phyloP scores from a whole-genome alignment of 37 sponge, comb jelly and placozoan genomes.

The Halisarca cf. caerulea region DNA sequence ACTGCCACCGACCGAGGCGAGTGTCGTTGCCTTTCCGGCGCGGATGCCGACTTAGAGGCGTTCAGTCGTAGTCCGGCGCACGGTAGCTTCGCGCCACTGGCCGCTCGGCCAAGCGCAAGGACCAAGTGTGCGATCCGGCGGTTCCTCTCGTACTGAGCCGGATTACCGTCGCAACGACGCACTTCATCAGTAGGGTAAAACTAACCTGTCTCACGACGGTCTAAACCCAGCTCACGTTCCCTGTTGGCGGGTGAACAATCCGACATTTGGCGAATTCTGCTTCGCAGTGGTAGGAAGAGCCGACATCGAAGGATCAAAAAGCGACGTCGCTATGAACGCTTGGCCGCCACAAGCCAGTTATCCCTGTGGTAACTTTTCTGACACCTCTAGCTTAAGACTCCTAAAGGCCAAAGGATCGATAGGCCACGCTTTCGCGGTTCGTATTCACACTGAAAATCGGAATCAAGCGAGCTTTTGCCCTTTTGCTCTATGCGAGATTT shows the following conservation, averaged over 20 bases:
- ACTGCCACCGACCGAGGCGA: no score
- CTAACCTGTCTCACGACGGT: slow-evolving; percentile 94
- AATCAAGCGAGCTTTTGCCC: slow-evolving; percentile 83
- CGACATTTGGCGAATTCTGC: slow-evolving; percentile 87
- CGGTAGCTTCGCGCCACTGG: no score
- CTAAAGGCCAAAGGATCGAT: slow-evolving; percentile 78
- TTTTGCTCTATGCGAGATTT: slow-evolving; percentile 87
- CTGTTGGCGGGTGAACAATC: slow-evolving; percentile 91
- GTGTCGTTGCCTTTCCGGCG: no score
- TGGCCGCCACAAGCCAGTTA: slow-evolving; percentile 96
- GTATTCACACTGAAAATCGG: slow-evolving; percentile 70
- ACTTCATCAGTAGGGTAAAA: slow-evolving; percentile 62
- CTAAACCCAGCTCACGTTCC: slow-evolving; percentile 95
- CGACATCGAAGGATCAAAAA: slow-evolving; percentile 95
- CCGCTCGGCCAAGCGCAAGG: no score
- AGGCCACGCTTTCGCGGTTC: slow-evolving; percentile 90
- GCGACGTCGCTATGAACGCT: slow-evolving; percentile 95
- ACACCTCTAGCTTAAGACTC: slow-evolving; percentile 86
- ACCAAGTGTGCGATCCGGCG: no score
- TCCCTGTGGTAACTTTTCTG: slow-evolving; percentile 96
- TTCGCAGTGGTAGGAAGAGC: slow-evolving; percentile 91
- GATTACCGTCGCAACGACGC: no score
- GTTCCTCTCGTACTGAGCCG: no score
- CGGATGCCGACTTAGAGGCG: no score
- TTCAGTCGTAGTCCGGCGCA: no score